Conservation (phyloP, 2,888 invertebrate species). For the Embidobia sp. region DNA sequence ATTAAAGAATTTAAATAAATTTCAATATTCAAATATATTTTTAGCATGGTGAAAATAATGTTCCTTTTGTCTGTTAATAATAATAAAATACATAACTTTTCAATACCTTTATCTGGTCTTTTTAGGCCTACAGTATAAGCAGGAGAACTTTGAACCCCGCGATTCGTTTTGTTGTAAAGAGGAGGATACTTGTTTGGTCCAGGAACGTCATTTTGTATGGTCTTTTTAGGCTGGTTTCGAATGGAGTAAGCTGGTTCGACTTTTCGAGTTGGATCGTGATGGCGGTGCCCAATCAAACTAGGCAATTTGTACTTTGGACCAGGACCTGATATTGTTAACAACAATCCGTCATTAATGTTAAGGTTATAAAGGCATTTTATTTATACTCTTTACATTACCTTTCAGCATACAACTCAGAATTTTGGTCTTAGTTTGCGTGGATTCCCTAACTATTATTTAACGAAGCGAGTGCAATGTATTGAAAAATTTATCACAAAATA, state of each 20-base stretch:
- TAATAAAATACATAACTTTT: too few relatives aligned
- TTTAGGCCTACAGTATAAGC: conserved; percentile 83
- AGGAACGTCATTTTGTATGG: conserved; percentile 77
- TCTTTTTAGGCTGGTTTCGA: conserved; percentile 78
- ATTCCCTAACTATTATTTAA: too few relatives aligned
- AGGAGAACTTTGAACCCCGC: conserved; percentile 82
- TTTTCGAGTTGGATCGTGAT: conserved; percentile 85
- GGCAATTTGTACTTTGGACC: conserved; percentile 87
- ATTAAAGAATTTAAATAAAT: too few relatives aligned
- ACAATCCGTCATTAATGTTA: too few relatives aligned
- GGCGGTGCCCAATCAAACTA: conserved; percentile 84
- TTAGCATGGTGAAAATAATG: too few relatives aligned
- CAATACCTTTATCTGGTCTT: conserved; percentile 9
- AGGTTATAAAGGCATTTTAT: neutral
- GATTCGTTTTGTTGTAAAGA: conserved; percentile 82
- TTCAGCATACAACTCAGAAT: too few relatives aligned
- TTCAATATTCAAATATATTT: too few relatives aligned
- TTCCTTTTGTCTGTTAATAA: too few relatives aligned
- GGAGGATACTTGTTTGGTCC: conserved; percentile 82
- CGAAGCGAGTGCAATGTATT: too few relatives aligned
- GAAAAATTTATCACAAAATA: conserved; percentile 1
- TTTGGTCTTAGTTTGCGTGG: too few relatives aligned
- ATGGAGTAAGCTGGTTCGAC: conserved; percentile 86
- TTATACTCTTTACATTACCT: too few relatives aligned
- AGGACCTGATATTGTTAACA: conserved; percentile 86